Percentiles rank a stretch among this genome's conserved stretches.
Conservation (phyloP, 2,888 invertebrate genomes). For the Hypselothyrea guttata region DNA sequence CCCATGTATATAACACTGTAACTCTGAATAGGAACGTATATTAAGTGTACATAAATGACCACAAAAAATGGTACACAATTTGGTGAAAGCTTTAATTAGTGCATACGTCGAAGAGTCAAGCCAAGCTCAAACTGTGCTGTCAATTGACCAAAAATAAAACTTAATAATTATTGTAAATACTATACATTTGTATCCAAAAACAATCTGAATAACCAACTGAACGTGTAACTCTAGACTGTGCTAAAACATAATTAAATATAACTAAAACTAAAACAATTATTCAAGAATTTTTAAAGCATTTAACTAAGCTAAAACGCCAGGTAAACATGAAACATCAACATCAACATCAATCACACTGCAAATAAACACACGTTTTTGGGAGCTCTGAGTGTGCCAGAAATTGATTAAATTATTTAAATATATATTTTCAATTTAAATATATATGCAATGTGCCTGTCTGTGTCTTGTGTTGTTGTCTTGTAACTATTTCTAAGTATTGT, state of each 20-base stretch:
- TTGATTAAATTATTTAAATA: not conserved
- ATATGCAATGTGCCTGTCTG: conserved; percentile 11
- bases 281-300: conserved; percentile 40
- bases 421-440: conserved; percentile 1
- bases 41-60: conserved; percentile 77
- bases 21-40: conserved; percentile 15
- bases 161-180: conserved; percentile 20
- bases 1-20: conserved; percentile 12
- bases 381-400: conserved; percentile 19
- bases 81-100: conserved; percentile 79
- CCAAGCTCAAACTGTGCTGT: conserved; percentile 27
- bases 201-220: conserved; percentile 38
- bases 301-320: conserved; percentile 41
- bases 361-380: conserved; percentile 31
- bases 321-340: conserved; percentile 35
- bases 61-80: conserved; percentile 58
- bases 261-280: conserved; percentile 10
- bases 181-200: conserved; percentile 4
- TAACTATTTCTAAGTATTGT: not conserved
- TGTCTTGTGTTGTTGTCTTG: conserved; percentile 25
- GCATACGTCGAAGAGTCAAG: conserved; percentile 41
- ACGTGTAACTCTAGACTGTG: conserved; percentile 69
- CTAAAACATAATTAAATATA: conserved; percentile 29
- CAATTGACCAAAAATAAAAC: conserved; percentile 35
- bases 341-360: not conserved